Conservation (phyloP, 2,888 invertebrate species). For the Lasioglossum figueresi region DNA sequence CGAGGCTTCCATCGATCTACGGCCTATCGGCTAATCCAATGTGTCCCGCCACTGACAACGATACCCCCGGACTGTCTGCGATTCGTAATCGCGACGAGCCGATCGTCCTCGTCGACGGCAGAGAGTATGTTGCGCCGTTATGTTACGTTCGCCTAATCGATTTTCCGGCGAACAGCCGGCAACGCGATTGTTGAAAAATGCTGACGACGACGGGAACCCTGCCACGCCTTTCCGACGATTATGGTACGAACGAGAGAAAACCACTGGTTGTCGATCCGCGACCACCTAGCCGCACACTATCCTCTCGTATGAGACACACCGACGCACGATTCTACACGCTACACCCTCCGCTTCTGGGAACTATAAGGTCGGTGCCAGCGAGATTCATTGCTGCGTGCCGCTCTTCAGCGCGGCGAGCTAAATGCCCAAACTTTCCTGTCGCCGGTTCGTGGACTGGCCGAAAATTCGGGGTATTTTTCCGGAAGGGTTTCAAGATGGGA, state of each 20-base stretch:
- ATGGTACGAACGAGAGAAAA: neutral
- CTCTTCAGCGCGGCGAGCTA: neutral
- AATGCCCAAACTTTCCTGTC: neutral
- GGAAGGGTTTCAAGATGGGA: neutral
- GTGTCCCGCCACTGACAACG: conserved; percentile 14
- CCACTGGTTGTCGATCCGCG: conserved; percentile 1
- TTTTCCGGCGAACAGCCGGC: neutral
- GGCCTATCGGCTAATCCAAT: conserved; percentile 40
- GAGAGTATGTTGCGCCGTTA: neutral
- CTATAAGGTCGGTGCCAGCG: conserved; percentile 1
- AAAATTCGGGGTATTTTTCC: neutral
- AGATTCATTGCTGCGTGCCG: neutral
- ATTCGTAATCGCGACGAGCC: neutral
- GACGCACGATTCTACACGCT: neutral
- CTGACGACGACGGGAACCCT: neutral
- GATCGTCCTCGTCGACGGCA: neutral
- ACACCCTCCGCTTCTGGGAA: neutral
- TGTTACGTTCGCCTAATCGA: conserved; percentile 6
- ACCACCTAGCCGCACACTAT: conserved; percentile 3
- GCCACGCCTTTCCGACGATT: conserved; percentile 22
- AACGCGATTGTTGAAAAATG: conserved; percentile 10
- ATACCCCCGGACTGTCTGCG: conserved; percentile 21
- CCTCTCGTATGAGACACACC: neutral
- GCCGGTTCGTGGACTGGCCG: neutral
- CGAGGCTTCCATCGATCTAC: conserved; percentile 59